phyloP scores from a whole-genome alignment of 2,797 vertebrate species.

The Tangara arthus region DNA sequence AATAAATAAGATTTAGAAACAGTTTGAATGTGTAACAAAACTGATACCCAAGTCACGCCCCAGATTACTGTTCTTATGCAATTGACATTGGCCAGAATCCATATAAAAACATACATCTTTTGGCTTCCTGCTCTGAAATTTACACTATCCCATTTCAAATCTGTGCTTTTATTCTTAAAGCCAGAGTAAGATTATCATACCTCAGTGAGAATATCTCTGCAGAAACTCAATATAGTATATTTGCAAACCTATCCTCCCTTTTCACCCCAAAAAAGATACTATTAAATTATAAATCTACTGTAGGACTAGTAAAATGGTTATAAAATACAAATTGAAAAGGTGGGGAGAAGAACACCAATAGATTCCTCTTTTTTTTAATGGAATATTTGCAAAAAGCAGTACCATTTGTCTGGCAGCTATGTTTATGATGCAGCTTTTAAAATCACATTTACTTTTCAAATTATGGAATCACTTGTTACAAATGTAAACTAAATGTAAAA shows the following conservation, averaged over 20 bases:
- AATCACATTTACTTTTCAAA: background rate
- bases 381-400: background rate
- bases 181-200: background rate
- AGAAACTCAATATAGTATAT: background rate
- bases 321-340: background rate
- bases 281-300: background rate
- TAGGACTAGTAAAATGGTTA: background rate
- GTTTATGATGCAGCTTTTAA: background rate
- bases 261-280: background rate
- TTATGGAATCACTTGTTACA: background rate
- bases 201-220: background rate
- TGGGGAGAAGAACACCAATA: background rate
- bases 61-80: conserved; percentile 46
- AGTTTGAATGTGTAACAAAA: conserved; percentile 55
- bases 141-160: background rate
- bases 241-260: background rate
- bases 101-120: conserved; percentile 25
- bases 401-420: background rate
- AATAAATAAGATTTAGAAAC: conserved; percentile 6
- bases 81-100: conserved; percentile 43
- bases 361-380: background rate
- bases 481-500: background rate
- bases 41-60: conserved; percentile 35
- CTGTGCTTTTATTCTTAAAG: conserved; percentile 10
- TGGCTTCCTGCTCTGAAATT: conserved; percentile 1